Evolutionary conservation across 2,888 invertebrate genomes (phyloP).

Genomic region (Halictus ligatus): DNA sequence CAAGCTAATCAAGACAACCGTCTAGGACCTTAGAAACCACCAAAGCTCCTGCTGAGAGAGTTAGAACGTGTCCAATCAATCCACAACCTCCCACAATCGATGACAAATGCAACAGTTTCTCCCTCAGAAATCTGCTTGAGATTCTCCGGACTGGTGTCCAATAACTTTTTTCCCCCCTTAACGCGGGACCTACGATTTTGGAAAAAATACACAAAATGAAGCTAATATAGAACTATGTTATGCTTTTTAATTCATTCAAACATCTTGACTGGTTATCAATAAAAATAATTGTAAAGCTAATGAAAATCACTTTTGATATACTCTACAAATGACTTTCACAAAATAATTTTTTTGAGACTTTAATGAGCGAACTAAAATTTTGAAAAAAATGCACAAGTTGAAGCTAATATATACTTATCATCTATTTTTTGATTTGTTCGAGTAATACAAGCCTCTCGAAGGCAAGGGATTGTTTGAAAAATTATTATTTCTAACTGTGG

Average conservation of each 20-base stretch:
- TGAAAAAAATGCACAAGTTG: no score
- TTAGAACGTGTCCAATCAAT: neutral
- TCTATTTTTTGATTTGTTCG: no score
- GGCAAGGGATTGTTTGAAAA: no score
- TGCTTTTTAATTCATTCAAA: neutral
- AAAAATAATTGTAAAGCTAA: neutral
- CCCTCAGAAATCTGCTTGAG: no score
- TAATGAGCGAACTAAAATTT: no score
- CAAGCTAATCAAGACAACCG: conserved; percentile 8
- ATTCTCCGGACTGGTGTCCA: neutral
- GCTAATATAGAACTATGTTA: neutral
- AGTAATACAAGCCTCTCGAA: no score
- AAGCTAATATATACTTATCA: no score
- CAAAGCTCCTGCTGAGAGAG: neutral
- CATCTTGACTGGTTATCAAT: neutral
- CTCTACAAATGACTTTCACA: no score
- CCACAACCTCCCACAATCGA: neutral
- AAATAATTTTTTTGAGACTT: neutral
- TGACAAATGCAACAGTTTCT: conserved; percentile 1
- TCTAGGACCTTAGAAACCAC: neutral
- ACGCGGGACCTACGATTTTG: neutral
- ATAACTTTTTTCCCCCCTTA: neutral
- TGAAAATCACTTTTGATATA: neutral
- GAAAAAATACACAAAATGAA: neutral
- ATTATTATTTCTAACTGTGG: no score